These are phyloP conservation scores for Pica pica DNA, from an alignment of 2,113 vertebrate genomes.

Conservation along the genomic window DNA sequence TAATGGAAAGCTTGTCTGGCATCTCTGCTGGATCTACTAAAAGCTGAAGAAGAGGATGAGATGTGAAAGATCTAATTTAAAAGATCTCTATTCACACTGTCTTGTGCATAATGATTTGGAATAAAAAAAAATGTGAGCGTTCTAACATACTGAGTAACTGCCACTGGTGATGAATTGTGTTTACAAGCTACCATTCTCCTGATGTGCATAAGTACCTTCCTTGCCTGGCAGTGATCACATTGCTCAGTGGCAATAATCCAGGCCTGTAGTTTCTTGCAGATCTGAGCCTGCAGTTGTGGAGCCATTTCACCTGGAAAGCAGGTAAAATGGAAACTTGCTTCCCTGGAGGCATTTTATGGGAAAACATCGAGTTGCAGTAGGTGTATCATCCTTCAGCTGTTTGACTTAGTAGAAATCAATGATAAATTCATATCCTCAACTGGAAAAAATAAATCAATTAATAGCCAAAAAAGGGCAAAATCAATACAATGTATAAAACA, in stretches of 20 bases:
- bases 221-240: neutral
- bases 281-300: neutral
- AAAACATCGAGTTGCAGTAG: neutral
- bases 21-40: neutral
- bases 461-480: neutral
- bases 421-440: neutral
- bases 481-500: neutral
- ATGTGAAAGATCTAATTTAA: neutral
- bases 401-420: constrained; percentile 10
- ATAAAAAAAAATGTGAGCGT: neutral
- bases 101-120: neutral
- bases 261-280: neutral
- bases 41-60: neutral
- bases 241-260: neutral
- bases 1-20: neutral
- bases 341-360: neutral
- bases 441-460: neutral
- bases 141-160: neutral
- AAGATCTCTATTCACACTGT: neutral
- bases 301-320: neutral
- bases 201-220: neutral
- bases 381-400: neutral
- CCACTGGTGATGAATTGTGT: neutral
- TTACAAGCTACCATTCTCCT: neutral
- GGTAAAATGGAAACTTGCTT: neutral